Percentiles rank a stretch among this genome's conserved stretches.
phyloP scores from a whole-genome alignment of 2,888 invertebrate genomes.

The Hypercompe scribonia region DNA sequence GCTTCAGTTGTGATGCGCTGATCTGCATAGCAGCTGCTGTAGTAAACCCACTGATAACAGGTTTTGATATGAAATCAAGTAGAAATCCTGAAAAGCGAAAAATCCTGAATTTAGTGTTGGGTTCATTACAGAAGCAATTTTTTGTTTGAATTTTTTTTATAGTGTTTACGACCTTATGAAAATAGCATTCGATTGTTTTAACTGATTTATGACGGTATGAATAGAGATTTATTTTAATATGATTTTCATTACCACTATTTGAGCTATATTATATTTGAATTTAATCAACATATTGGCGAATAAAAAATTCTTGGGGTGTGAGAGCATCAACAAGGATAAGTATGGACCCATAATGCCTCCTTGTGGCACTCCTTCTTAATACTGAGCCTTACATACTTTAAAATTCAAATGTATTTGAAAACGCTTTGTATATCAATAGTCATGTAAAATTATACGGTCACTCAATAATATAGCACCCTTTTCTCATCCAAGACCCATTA shows the following conservation, averaged over 20 bases:
- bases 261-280: too few relatives aligned
- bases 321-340: not conserved
- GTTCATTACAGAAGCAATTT: not conserved
- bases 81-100: conserved; percentile 87
- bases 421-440: not conserved
- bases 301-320: not conserved
- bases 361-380: not conserved
- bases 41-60: conserved; percentile 94
- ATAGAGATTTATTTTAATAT: too few relatives aligned
- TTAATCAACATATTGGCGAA: too few relatives aligned
- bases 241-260: too few relatives aligned
- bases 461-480: not conserved
- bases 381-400: not conserved
- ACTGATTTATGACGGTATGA: not conserved
- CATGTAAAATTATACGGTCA: not conserved
- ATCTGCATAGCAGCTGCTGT: conserved; percentile 95
- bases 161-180: not conserved
- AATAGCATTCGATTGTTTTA: not conserved
- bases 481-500: not conserved
- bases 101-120: not conserved
- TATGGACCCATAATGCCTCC: not conserved
- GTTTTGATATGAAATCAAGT: conserved; percentile 94
- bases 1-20: conserved; percentile 92
- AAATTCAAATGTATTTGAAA: not conserved
- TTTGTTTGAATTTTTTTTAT: not conserved